Conservation (phyloP, 2,113 vertebrate genomes). For the Diglossa brunneiventris region DNA sequence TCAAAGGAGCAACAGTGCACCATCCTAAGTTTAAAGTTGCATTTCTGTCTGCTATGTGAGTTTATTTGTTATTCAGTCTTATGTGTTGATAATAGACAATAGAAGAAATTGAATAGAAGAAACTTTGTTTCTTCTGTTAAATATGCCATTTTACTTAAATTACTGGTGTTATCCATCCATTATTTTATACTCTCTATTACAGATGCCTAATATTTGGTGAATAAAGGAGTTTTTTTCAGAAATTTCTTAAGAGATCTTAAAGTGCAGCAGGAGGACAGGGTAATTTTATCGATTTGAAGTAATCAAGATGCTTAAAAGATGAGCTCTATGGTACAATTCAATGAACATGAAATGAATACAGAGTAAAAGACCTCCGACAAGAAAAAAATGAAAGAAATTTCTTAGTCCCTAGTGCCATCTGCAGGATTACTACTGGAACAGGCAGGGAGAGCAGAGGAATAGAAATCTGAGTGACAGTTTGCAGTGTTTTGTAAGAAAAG, state of each 20-base stretch:
- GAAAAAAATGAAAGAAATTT: not conserved
- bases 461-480: not conserved
- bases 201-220: not conserved
- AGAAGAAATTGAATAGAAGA: too few species aligned
- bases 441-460: not conserved
- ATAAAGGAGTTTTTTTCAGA: fast-evolving
- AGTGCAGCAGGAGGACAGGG: not conserved
- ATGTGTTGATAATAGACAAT: not conserved
- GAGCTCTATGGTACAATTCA: not conserved
- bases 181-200: not conserved
- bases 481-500: not conserved
- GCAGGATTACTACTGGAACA: not conserved
- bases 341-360: not conserved
- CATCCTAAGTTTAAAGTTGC: not conserved
- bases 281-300: not conserved
- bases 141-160: not conserved
- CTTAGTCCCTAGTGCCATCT: slow-evolving; percentile 27
- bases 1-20: not conserved
- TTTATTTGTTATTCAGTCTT: not conserved
- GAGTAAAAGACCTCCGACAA: slow-evolving; percentile 21
- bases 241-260: not conserved
- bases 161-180: not conserved
- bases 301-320: not conserved
- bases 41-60: not conserved
- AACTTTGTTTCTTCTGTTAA: not conserved